Percentiles rank a stretch among this genome's conserved stretches.
Conservation (phyloP, 1,140 invertebrate genomes). For the Drosophila oshimai region DNA sequence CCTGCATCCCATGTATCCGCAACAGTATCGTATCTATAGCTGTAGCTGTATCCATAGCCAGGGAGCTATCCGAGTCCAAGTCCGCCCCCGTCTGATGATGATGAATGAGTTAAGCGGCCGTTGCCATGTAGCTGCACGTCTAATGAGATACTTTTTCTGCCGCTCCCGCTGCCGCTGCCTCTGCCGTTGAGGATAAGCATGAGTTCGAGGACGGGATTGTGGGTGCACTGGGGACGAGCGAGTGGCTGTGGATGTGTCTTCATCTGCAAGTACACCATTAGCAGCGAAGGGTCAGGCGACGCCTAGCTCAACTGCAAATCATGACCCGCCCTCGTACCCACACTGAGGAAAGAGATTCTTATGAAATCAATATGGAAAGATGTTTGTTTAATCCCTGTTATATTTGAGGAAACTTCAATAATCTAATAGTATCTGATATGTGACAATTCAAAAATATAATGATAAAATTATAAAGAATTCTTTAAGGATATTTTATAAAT, state of each 20-base stretch:
- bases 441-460: too few species aligned
- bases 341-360: background rate
- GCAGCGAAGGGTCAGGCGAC: slow-evolving; percentile 24
- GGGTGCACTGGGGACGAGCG: background rate
- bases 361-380: background rate
- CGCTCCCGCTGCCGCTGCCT: background rate
- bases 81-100: slow-evolving; percentile 57
- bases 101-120: slow-evolving; percentile 78
- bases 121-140: slow-evolving; percentile 68
- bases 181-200: background rate
- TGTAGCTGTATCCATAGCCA: slow-evolving; percentile 27
- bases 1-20: slow-evolving; percentile 12
- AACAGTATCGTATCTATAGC: background rate
- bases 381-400: too few species aligned
- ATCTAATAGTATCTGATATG: too few species aligned
- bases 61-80: background rate
- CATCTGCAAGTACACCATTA: slow-evolving; percentile 44
- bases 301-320: slow-evolving; percentile 49
- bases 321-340: slow-evolving; percentile 15
- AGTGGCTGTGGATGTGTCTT: slow-evolving; percentile 34
- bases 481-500: too few species aligned
- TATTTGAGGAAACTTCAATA: too few species aligned
- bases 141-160: slow-evolving; percentile 76
- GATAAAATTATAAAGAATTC: too few species aligned
- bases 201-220: background rate